Conservation (phyloP, 2,113 vertebrate species). For the Panthera leo region DNA sequence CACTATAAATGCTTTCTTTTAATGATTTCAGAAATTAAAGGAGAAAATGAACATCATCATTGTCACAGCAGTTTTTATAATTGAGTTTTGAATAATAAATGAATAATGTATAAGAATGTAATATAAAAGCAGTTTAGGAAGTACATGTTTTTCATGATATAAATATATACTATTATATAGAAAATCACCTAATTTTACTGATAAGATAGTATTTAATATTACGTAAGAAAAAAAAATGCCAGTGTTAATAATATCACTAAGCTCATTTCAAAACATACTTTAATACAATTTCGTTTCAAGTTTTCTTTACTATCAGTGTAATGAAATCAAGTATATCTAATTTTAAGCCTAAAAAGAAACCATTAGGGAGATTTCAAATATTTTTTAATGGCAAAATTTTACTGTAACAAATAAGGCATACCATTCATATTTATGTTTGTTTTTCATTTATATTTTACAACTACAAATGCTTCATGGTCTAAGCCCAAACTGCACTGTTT, state of each 20-base stretch:
- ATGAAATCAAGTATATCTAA: background rate
- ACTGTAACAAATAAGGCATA: background rate
- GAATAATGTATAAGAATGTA: background rate
- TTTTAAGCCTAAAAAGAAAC: background rate
- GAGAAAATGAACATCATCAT: constrained; percentile 61
- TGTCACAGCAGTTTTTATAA: constrained; percentile 47
- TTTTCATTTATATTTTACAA: background rate
- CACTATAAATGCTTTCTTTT: background rate
- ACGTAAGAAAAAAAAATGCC: background rate
- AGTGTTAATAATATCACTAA: background rate
- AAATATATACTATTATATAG: background rate
- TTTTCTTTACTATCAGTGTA: background rate
- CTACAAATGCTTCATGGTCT: background rate
- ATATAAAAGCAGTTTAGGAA: constrained; percentile 32
- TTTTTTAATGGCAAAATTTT: background rate
- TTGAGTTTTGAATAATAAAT: constrained; percentile 56
- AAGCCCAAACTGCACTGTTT: background rate
- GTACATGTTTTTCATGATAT: background rate
- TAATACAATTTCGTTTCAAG: background rate
- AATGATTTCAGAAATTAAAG: constrained; percentile 13
- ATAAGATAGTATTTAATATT: background rate
- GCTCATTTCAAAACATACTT: background rate
- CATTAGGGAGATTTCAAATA: background rate
- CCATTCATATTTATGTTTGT: background rate
- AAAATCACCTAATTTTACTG: background rate